phyloP scores from a whole-genome alignment of 1,140 invertebrate genomes.

The Drosophila suzukii region DNA sequence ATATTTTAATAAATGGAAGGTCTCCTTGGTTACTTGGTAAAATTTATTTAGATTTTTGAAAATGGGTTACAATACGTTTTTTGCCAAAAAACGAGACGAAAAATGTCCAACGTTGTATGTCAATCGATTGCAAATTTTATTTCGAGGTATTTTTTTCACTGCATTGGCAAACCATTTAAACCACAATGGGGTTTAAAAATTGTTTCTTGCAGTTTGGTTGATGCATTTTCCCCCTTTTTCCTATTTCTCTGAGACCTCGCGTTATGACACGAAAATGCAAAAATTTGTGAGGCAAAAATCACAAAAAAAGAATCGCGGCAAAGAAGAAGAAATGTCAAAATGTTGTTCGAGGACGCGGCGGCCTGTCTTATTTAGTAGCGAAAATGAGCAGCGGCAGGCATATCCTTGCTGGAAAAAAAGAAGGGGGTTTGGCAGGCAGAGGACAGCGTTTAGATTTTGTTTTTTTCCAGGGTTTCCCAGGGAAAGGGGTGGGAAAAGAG shows the following conservation, averaged over 20 bases:
- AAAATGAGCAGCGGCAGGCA: conserved; percentile 77
- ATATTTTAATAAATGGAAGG: neutral
- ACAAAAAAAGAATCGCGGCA: conserved; percentile 13
- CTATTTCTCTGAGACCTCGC: neutral
- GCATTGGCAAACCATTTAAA: too few relatives aligned
- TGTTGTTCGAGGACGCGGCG: conserved; percentile 47
- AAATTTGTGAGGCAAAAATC: conserved; percentile 20
- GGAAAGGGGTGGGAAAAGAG: neutral
- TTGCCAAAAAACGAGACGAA: too few relatives aligned
- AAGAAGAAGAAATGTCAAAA: conserved; percentile 59
- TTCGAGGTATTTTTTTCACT: neutral
- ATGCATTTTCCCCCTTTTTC: conserved; percentile 2
- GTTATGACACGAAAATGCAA: conserved; percentile 58
- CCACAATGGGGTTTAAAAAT: too few relatives aligned
- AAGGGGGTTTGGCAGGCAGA: conserved; percentile 13
- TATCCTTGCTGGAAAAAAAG: conserved; percentile 51
- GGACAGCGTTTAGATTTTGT: conserved; percentile 47
- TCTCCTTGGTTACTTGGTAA: neutral
- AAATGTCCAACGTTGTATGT: too few relatives aligned
- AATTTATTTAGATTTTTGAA: too few relatives aligned
- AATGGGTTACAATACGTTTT: too few relatives aligned
- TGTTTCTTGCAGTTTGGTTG: neutral
- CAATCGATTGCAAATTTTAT: too few relatives aligned
- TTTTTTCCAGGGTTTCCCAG: conserved; percentile 17
- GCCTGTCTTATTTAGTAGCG: conserved; percentile 77